phyloP scores from a whole-genome alignment of 2,888 invertebrate genomes.

The Tortricodes alternella region DNA sequence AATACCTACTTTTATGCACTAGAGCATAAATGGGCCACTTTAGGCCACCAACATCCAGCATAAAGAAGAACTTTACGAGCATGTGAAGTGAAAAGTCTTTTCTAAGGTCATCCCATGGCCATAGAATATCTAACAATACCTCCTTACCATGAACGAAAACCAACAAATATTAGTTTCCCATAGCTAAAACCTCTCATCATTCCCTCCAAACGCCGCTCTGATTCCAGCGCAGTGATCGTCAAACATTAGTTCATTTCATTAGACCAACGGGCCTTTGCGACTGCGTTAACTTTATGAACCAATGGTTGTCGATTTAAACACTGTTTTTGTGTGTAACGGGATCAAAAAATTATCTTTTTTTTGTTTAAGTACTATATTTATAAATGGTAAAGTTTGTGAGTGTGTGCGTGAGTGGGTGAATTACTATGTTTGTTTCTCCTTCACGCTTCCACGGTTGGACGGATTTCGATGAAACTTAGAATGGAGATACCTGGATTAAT shows the following conservation, averaged over 20 bases:
- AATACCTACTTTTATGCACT: too few species aligned
- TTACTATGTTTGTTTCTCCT: too few species aligned
- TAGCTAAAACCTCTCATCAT: background rate
- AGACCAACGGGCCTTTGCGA: conserved; percentile 12
- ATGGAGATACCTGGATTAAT: too few species aligned
- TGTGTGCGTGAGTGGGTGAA: background rate
- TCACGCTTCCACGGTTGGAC: too few species aligned
- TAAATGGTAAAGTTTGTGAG: background rate
- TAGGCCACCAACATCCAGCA: too few species aligned
- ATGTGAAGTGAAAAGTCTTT: too few species aligned
- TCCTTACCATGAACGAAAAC: background rate
- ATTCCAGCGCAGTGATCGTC: conserved; percentile 2
- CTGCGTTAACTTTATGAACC: conserved; percentile 7
- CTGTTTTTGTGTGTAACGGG: background rate
- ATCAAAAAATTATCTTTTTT: background rate
- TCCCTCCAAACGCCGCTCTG: background rate
- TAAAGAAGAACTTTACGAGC: too few species aligned
- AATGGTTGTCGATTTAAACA: conserved; percentile 2
- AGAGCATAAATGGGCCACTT: too few species aligned
- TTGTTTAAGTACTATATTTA: background rate
- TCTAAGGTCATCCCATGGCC: too few species aligned
- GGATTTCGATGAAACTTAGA: too few species aligned
- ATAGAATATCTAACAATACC: too few species aligned
- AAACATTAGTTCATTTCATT: conserved; percentile 8
- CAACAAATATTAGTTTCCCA: background rate